phyloP scores from a whole-genome alignment of 1,140 invertebrate species.

The Thrips palmi region DNA sequence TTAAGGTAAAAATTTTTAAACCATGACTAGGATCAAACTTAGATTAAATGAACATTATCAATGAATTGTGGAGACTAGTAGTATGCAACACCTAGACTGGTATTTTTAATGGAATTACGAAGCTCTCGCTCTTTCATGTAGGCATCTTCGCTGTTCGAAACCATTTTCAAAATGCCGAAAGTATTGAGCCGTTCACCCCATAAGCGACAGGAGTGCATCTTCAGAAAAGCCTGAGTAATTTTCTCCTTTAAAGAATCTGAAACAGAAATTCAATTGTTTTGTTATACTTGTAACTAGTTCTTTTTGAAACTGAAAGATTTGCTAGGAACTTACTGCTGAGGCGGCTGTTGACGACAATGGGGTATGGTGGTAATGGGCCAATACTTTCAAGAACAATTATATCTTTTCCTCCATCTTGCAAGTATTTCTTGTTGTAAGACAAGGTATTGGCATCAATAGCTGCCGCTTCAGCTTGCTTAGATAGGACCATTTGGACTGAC shows the following conservation, averaged over 20 bases:
- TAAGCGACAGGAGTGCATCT: conserved; percentile 21
- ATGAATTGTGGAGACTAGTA: conserved; percentile 26
- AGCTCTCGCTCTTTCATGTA: conserved; percentile 31
- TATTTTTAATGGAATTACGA: conserved; percentile 27
- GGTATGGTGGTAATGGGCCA: conserved; percentile 37
- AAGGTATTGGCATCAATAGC: conserved; percentile 39
- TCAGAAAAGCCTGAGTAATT: conserved; percentile 27
- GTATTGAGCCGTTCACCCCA: conserved; percentile 29
- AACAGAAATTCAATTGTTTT: conserved; percentile 11
- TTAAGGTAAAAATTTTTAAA: conserved; percentile 1
- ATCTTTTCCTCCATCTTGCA: conserved; percentile 34
- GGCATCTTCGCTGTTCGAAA: conserved; percentile 24
- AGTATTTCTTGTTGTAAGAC: conserved; percentile 29
- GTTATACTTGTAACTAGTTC: conserved; percentile 3
- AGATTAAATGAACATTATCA: not conserved
- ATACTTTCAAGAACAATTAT: conserved; percentile 34
- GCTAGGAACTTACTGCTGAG: conserved; percentile 26
- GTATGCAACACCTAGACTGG: conserved; percentile 32
- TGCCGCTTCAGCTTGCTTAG: conserved; percentile 37
- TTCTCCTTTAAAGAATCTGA: conserved; percentile 27
- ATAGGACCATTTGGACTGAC: conserved; percentile 37
- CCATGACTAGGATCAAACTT: not conserved
- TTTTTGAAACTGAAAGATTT: not conserved
- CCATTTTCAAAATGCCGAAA: conserved; percentile 31
- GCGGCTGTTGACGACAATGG: conserved; percentile 33